Evolutionary conservation across 2,113 vertebrate species (phyloP).

Genomic region (Sceloporus tristichus): DNA sequence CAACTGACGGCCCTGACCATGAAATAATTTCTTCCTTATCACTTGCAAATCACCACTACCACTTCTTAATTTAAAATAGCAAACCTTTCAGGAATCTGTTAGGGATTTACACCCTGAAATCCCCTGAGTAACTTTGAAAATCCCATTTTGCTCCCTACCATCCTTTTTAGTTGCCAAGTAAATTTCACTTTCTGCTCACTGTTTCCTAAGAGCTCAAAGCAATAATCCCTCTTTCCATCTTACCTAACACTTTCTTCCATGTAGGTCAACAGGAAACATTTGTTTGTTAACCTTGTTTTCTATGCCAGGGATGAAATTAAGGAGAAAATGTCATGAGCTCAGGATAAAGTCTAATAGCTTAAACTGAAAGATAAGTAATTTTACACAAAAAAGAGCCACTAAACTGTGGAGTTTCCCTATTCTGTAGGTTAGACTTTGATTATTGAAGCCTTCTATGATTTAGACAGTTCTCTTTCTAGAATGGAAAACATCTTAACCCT

Average conservation of each 20-base stretch:
- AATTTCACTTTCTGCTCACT: conserved; percentile 21
- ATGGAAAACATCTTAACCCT: background rate
- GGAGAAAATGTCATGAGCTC: background rate
- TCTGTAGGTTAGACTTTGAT: background rate
- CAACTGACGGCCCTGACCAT: background rate
- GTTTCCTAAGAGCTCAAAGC: conserved; percentile 9
- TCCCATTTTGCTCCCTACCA: background rate
- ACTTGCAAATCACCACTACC: background rate
- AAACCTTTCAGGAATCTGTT: background rate
- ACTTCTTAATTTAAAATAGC: conserved; percentile 8
- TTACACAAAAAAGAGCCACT: background rate
- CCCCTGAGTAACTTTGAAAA: background rate
- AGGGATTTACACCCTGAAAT: background rate
- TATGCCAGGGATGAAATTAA: conserved; percentile 28
- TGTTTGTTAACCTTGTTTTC: conserved; percentile 27
- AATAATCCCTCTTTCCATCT: background rate
- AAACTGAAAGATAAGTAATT: background rate
- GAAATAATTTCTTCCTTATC: background rate
- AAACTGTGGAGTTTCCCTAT: background rate
- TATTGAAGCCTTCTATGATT: background rate
- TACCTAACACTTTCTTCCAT: conserved; percentile 21
- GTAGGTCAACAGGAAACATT: background rate
- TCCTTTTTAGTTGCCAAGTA: conserved; percentile 17
- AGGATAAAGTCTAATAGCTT: background rate
- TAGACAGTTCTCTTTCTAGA: background rate